A percentile compares a stretch with the other conserved stretches of the same genome.
Evolutionary conservation across 2,797 vertebrate genomes (phyloP).

Genomic region (Remorina albescens): DNA sequence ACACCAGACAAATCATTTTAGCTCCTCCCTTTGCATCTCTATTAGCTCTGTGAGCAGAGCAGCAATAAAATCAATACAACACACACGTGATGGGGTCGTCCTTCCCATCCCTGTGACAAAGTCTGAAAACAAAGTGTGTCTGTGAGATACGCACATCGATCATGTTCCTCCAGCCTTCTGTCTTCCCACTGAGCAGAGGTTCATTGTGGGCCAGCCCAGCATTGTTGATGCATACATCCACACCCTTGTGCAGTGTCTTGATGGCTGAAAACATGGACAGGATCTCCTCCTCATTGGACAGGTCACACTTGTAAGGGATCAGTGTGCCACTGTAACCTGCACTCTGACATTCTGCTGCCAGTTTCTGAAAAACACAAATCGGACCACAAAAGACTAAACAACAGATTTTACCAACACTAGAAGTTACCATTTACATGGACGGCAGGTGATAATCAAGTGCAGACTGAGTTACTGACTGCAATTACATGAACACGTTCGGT

Average conservation of each 20-base stretch:
- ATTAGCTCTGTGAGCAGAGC: slow-evolving; percentile 7
- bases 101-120: background rate
- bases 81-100: background rate
- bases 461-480: background rate
- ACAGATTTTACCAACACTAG: background rate
- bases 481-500: no score
- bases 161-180: slow-evolving; percentile 95
- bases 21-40: slow-evolving; percentile 21
- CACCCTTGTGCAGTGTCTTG: slow-evolving; percentile 91
- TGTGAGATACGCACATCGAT: slow-evolving; percentile 90
- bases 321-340: slow-evolving; percentile 92
- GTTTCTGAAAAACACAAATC: slow-evolving; percentile 84
- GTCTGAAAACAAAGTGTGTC: background rate
- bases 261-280: slow-evolving; percentile 98
- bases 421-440: background rate
- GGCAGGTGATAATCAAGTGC: slow-evolving; percentile 9
- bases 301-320: slow-evolving; percentile 95
- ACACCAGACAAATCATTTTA: slow-evolving; percentile 1
- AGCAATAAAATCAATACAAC: slow-evolving; percentile 8
- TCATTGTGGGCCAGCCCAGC: slow-evolving; percentile 92
- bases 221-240: slow-evolving; percentile 97
- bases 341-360: slow-evolving; percentile 95
- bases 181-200: slow-evolving; percentile 91
- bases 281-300: slow-evolving; percentile 96
- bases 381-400: background rate